Percentiles rank a stretch among this genome's conserved stretches.
These are phyloP conservation scores for Otocyon megalotis DNA, from an alignment of 2,113 vertebrate genomes.

Conservation along the genomic window DNA sequence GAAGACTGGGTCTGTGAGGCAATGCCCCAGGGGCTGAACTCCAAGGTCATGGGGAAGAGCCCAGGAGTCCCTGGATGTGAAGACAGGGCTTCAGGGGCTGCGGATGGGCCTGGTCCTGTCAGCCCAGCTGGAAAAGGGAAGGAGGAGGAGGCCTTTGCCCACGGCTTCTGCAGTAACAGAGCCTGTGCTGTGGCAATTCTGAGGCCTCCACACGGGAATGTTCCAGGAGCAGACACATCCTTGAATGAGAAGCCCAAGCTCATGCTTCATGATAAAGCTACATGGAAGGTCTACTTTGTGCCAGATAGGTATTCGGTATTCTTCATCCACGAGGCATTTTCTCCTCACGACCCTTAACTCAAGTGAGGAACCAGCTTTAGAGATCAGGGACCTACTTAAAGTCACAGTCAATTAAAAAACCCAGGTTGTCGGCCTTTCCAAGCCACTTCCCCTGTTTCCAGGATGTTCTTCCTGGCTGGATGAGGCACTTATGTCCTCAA, in stretches of 20 bases:
- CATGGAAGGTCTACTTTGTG: not conserved
- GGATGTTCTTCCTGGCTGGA: not conserved
- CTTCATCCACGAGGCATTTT: not conserved
- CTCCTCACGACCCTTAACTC: not conserved
- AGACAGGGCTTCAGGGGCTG: not conserved
- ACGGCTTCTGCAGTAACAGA: not conserved
- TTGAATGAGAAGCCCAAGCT: not conserved
- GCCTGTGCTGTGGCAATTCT: not conserved
- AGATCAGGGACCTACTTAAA: not conserved
- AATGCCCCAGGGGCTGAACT: not conserved
- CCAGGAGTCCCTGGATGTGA: not conserved
- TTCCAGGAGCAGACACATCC: not conserved
- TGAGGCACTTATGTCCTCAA: not conserved
- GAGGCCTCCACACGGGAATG: not conserved
- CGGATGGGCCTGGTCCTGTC: not conserved
- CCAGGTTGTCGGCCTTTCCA: not conserved
- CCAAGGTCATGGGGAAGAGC: not conserved
- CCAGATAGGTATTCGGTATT: not conserved
- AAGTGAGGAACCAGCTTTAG: not conserved
- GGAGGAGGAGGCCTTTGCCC: not conserved
- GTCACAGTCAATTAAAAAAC: not conserved
- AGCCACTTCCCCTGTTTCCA: not conserved
- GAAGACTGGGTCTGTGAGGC: slow-evolving; percentile 50
- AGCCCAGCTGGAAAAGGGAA: not conserved
- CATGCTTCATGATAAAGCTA: not conserved